Conservation (phyloP, 2,113 vertebrate species). For the Gobius niger region DNA sequence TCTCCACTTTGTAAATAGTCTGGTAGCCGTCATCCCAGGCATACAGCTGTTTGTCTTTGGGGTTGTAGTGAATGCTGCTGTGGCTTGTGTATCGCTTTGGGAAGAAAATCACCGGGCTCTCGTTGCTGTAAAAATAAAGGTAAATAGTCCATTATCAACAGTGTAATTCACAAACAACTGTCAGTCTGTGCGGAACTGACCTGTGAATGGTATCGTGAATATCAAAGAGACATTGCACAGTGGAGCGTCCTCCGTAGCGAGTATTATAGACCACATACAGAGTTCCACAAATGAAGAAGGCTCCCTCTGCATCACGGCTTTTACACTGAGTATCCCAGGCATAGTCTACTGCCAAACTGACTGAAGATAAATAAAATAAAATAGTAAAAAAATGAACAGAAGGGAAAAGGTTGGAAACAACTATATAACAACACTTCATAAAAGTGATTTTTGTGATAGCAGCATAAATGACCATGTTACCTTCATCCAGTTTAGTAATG, state of each 20-base stretch:
- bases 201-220: slow-evolving; percentile 76
- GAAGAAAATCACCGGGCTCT: slow-evolving; percentile 80
- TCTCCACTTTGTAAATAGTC: slow-evolving; percentile 88
- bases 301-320: slow-evolving; percentile 85
- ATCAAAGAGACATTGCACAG: slow-evolving; percentile 86
- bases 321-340: slow-evolving; percentile 88
- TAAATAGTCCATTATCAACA: background rate
- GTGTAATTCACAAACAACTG: background rate
- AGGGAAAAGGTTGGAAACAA: background rate
- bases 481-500: slow-evolving; percentile 85
- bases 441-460: too few relatives aligned
- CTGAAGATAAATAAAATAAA: slow-evolving; percentile 25
- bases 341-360: slow-evolving; percentile 79
- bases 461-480: slow-evolving; percentile 19
- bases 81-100: slow-evolving; percentile 86
- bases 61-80: slow-evolving; percentile 87
- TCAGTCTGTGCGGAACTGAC: slow-evolving; percentile 22
- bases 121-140: slow-evolving; percentile 29
- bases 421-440: too few relatives aligned
- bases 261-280: slow-evolving; percentile 90
- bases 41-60: slow-evolving; percentile 86
- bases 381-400: background rate
- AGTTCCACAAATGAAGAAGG: slow-evolving; percentile 88
- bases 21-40: slow-evolving; percentile 95
- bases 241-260: slow-evolving; percentile 82